Conservation (phyloP, 2,797 vertebrate species). For the Gadopsis bispinosus region DNA sequence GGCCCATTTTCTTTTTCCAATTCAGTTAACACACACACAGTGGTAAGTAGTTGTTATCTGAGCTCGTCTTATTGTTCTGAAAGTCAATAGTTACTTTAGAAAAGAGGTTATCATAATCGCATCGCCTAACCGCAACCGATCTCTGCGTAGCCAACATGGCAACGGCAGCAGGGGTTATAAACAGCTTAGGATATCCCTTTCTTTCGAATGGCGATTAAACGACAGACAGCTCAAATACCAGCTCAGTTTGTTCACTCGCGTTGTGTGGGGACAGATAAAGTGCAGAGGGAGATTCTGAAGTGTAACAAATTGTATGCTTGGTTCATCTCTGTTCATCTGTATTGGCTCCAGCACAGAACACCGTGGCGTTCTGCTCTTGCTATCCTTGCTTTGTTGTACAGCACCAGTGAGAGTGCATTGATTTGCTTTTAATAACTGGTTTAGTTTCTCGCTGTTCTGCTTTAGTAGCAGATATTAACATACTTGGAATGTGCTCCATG, state of each 20-base stretch:
- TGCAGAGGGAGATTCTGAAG: conserved; percentile 18
- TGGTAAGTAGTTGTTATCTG: conserved; percentile 47
- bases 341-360: conserved; percentile 12
- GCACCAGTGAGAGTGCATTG: conserved; percentile 35
- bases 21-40: conserved; percentile 31
- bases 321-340: conserved; percentile 33
- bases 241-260: conserved; percentile 29
- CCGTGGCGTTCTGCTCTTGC: conserved; percentile 19
- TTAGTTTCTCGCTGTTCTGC: conserved; percentile 51
- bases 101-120: conserved; percentile 53
- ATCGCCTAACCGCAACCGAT: conserved; percentile 52
- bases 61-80: conserved; percentile 56
- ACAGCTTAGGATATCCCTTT: conserved; percentile 37
- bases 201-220: conserved; percentile 57
- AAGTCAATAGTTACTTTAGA: conserved; percentile 59
- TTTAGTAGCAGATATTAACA: conserved; percentile 48
- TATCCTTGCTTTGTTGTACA: conserved; percentile 18
- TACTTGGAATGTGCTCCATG: conserved; percentile 42
- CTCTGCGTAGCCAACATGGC: conserved; percentile 47
- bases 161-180: conserved; percentile 30
- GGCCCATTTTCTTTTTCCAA: conserved; percentile 39
- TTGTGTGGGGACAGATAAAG: conserved; percentile 13
- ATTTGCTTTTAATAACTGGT: conserved; percentile 65
- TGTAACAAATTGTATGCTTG: conserved; percentile 37
- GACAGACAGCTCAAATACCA: conserved; percentile 45